Evolutionary conservation across 2,797 vertebrate species (phyloP), one percentile per base, ranked within the genome.

Genomic region (Vultur gryphus): DNA sequence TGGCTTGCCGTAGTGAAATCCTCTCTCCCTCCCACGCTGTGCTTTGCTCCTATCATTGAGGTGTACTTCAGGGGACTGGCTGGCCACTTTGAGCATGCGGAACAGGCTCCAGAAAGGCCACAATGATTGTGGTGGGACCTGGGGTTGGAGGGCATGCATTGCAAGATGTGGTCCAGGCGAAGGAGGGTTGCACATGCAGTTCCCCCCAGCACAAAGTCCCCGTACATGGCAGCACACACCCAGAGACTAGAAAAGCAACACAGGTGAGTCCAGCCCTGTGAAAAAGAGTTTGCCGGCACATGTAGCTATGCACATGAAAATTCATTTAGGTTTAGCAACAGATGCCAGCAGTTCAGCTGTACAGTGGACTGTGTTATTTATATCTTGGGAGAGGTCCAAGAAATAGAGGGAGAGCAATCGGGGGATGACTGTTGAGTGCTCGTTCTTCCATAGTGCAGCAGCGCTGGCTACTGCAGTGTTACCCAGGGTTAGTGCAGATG

Each of bases 181-280:
- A 66, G 10, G 44, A 65, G 35, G 7, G 12, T 39, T 4, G 3
- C 11, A 62, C 1, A 0, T 7, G 4, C 8, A 28, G 7, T 49
- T 58, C 3, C 10, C 4, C n/a, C 28, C 4, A 9, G 51, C 37
- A 79, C 13, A 24, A 59, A 76, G 21, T 33, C 25, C 7, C 37
- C 2, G 1, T 24, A 28, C 4, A 18, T 0, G 10, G n/a, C 41
- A 67, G 37, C 43, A 44, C 0, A 0, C 3, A 25, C 16, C 5
- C 18, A 65, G 69, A 67, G 69, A 58, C 33, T 31, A 41, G 58
- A 81, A 84, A 48, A 87, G 57, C 57, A 91, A 14, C 54, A 48
- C 13, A 86, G 54, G 71, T 80, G 66, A 1, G 7, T 25, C 13
- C 48, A 80, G 55, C 17, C 31, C 66, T 18, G 17, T 65, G 54